Conservation (phyloP, 2,113 vertebrate genomes). For the Psophia crepitans region DNA sequence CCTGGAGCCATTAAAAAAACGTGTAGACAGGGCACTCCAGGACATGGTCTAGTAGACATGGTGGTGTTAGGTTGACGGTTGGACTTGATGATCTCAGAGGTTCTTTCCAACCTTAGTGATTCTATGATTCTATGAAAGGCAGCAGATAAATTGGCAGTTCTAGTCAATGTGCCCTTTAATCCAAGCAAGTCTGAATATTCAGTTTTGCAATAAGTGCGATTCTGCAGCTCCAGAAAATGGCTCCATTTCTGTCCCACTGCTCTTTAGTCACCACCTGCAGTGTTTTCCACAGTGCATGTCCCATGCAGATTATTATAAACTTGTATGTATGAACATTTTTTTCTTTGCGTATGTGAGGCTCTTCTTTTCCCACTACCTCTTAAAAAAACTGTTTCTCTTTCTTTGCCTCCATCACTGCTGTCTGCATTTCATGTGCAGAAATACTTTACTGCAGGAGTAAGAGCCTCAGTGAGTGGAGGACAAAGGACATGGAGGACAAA, state of each 20-base stretch:
- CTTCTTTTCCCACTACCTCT: neutral
- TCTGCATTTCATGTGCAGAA: neutral
- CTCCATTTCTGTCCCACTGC: neutral
- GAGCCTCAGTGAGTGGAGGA: neutral
- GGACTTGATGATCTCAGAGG: too few species aligned
- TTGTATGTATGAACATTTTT: neutral
- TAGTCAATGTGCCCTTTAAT: neutral
- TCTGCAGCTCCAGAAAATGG: neutral
- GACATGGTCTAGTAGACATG: too few species aligned
- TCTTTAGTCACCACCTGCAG: neutral
- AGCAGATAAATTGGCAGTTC: neutral
- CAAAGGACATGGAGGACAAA: too few species aligned
- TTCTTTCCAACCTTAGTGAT: too few species aligned
- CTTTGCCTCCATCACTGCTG: neutral
- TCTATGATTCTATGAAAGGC: too few species aligned
- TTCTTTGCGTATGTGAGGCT: neutral
- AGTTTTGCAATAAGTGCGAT: neutral
- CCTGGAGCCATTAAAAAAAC: too few species aligned
- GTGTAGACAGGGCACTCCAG: too few species aligned
- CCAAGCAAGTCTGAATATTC: neutral
- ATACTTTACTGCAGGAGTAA: neutral
- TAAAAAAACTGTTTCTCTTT: neutral
- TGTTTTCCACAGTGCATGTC: neutral
- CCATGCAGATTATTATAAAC: neutral
- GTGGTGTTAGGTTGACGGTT: too few species aligned